Base-by-base conservation (phyloP, 2,888 invertebrate species). In the Sisyra nigra region DNA sequence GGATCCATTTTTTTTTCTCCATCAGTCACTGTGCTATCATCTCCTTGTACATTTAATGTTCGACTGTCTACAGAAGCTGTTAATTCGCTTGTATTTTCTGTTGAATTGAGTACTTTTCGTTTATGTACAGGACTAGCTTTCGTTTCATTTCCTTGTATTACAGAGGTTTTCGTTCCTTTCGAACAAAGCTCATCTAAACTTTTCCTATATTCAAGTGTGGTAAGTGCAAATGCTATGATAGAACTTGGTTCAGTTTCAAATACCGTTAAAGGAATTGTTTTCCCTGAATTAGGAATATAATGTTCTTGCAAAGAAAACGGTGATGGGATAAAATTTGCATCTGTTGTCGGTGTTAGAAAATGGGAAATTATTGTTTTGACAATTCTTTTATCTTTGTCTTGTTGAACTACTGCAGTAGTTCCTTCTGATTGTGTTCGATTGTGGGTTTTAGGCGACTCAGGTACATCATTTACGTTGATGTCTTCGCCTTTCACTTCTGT, bases 181-280 rank as follows among this genome's bases (percentile, higher is more conserved):
- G 48, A 60, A 1, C 51, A 54, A 3, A 59, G 46, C 35, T 71
- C 73, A 11, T 69, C 69, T n/a, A 79, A 56, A 1, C 69, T 60
- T 40, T 68, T 70, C 50, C 76, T 76, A 55, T 87, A 86, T 42
- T 84, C 82, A 10, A 61, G 60, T 0, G 80, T 80, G 45, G 77
- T 77, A 15, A 92, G 62, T 1, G 85, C 76, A 55, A 85, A 87
- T 0, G 89, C 85, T 46, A 92, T 83, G 41, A 91, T 80, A 0
- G 87, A 88, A 48, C 86, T 84, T 0, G 81, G 77, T 58, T 89
- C 86, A 33, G 71, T 73, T 57, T 88, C 87, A 51, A 79, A 78
- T 1, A 89, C 80, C 2, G 81, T 69, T n/a, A 82, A 63, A 1
- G 78, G 76, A n/a, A 76, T 65, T 9, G 55, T 60, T 44, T 55